These are phyloP conservation scores for Microhierax caerulescens DNA, from an alignment of 2,797 vertebrate genomes.

Conservation along the genomic window DNA sequence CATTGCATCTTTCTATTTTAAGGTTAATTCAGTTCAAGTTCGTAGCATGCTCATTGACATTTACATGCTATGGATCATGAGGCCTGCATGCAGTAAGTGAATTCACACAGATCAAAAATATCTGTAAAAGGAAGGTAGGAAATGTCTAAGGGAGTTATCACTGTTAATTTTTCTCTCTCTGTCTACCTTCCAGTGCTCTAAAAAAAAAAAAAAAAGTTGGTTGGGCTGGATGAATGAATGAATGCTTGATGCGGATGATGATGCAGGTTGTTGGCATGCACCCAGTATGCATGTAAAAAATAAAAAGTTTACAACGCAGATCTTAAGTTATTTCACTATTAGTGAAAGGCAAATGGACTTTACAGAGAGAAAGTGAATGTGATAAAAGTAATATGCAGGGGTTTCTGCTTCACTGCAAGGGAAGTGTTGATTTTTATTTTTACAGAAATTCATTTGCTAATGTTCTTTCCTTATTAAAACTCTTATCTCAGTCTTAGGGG, in stretches of 20 bases:
- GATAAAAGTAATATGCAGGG: neutral
- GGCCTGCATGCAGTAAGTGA: neutral
- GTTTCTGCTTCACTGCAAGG: neutral
- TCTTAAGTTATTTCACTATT: neutral
- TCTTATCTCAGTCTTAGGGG: neutral
- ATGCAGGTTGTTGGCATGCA: neutral
- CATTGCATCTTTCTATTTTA: neutral
- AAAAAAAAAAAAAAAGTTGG: neutral
- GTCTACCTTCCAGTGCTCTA: neutral
- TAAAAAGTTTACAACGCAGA: neutral
- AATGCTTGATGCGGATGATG: neutral
- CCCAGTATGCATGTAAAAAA: neutral
- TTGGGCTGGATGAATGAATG: neutral
- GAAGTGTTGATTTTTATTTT: neutral
- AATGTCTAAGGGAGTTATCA: neutral
- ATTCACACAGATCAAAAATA: neutral
- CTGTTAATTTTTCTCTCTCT: neutral
- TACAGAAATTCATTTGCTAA: neutral
- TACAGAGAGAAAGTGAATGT: neutral
- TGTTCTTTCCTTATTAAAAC: neutral
- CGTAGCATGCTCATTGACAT: constrained; percentile 17
- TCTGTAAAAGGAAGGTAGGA: neutral
- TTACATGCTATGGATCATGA: neutral
- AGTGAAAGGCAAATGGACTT: neutral
- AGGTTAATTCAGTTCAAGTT: neutral